Evolutionary conservation across 2,797 vertebrate species (phyloP).

Genomic region (Morus bassanus): DNA sequence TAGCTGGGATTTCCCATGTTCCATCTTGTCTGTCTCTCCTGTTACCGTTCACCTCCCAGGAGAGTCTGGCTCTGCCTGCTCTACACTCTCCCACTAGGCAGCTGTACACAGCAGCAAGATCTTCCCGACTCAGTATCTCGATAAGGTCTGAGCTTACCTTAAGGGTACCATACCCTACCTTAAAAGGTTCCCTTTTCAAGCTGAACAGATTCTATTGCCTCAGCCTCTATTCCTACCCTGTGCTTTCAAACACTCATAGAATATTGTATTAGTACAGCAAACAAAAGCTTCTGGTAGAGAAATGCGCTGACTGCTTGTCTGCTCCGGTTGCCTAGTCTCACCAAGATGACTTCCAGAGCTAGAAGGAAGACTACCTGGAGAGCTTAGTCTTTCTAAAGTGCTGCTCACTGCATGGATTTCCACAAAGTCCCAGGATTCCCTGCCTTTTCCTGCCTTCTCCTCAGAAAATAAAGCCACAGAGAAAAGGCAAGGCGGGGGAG

Average conservation of each 20-base stretch:
- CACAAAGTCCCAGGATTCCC: neutral
- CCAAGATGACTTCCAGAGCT: neutral
- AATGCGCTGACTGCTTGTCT: neutral
- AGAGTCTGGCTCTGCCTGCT: neutral
- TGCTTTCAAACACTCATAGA: neutral
- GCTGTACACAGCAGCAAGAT: neutral
- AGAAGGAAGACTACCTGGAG: neutral
- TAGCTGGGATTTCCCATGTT: neutral
- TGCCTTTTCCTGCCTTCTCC: neutral
- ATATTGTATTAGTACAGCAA: accelerated
- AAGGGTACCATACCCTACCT: neutral
- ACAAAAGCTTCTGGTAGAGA: neutral
- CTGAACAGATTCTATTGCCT: neutral
- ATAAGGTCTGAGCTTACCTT: no score
- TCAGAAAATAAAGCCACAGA: neutral
- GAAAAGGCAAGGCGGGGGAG: neutral
- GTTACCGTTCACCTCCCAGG: neutral
- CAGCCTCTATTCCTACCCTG: neutral
- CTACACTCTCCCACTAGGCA: neutral
- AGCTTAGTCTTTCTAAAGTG: neutral
- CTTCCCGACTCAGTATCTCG: neutral
- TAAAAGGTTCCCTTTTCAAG: neutral
- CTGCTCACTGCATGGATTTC: neutral
- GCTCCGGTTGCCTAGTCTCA: neutral
- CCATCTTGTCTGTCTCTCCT: neutral